phyloP scores from a whole-genome alignment of 2,797 vertebrate genomes.

The Spatula clypeata region DNA sequence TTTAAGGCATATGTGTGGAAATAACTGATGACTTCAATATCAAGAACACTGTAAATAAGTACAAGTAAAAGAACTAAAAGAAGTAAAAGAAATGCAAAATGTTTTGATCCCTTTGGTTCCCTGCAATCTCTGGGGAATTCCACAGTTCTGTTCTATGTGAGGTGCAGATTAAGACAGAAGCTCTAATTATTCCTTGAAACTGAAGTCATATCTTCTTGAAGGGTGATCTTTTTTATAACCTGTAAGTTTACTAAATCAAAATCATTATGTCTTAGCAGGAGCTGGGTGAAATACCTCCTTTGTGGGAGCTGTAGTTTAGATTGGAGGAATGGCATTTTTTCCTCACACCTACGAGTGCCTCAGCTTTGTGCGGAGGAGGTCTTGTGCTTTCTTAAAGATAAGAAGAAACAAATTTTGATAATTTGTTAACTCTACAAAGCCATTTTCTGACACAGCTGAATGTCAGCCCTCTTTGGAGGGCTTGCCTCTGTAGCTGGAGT shows the following conservation, averaged over 20 bases:
- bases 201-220: not conserved
- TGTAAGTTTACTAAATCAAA: not conserved
- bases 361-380: not conserved
- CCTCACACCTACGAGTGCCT: accelerated
- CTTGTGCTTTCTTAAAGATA: not conserved
- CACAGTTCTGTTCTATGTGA: not conserved
- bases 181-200: not conserved
- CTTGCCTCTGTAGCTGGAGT: too few relatives aligned
- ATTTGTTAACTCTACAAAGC: not conserved
- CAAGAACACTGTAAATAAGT: not conserved
- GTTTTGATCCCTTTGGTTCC: not conserved
- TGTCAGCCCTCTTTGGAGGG: not conserved
- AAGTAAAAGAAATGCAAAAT: not conserved
- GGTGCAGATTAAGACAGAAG: not conserved
- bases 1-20: not conserved
- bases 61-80: not conserved
- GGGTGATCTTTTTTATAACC: not conserved
- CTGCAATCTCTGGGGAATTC: not conserved
- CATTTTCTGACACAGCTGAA: not conserved
- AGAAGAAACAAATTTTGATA: not conserved
- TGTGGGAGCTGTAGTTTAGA: not conserved
- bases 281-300: not conserved
- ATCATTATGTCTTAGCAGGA: not conserved
- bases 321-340: not conserved
- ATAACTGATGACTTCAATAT: not conserved